Percentiles rank a stretch among this genome's conserved stretches.
Evolutionary conservation across 1,140 invertebrate species (phyloP).

Genomic region (Episyrphus balteatus): DNA sequence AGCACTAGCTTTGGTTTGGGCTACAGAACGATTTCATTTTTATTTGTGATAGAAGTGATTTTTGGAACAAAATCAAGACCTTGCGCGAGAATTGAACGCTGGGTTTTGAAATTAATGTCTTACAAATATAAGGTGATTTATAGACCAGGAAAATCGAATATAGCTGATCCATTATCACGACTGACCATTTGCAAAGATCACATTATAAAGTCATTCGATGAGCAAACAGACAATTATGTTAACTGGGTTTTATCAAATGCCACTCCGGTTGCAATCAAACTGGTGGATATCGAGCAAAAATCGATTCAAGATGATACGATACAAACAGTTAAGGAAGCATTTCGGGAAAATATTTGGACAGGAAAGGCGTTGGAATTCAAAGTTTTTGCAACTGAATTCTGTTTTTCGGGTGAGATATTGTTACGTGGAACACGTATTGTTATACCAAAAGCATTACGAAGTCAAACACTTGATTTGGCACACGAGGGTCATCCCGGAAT

Average conservation of each 20-base stretch:
- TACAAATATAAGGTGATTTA: constrained; percentile 17
- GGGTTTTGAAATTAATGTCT: constrained; percentile 26
- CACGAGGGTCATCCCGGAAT: constrained; percentile 30
- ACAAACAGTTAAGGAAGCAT: background rate
- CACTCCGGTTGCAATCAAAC: background rate
- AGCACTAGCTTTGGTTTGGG: constrained; percentile 23
- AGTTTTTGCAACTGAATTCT: constrained; percentile 3
- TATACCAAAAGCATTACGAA: constrained; percentile 8
- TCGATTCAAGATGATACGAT: background rate
- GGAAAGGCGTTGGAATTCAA: background rate
- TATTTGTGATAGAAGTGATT: constrained; percentile 10
- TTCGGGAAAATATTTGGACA: background rate
- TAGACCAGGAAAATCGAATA: constrained; percentile 12
- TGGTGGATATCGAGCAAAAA: background rate
- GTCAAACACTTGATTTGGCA: constrained; percentile 15
- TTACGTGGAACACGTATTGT: constrained; percentile 10
- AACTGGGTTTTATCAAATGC: background rate
- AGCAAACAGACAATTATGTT: background rate
- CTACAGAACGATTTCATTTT: constrained; percentile 19
- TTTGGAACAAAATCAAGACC: constrained; percentile 13
- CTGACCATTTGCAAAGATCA: background rate
- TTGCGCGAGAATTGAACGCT: constrained; percentile 19
- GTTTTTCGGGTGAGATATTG: constrained; percentile 1
- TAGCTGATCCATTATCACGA: constrained; percentile 10
- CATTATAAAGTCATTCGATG: background rate